Evolutionary conservation across 2,113 vertebrate species (phyloP).

Genomic region (Silurus meridionalis): DNA sequence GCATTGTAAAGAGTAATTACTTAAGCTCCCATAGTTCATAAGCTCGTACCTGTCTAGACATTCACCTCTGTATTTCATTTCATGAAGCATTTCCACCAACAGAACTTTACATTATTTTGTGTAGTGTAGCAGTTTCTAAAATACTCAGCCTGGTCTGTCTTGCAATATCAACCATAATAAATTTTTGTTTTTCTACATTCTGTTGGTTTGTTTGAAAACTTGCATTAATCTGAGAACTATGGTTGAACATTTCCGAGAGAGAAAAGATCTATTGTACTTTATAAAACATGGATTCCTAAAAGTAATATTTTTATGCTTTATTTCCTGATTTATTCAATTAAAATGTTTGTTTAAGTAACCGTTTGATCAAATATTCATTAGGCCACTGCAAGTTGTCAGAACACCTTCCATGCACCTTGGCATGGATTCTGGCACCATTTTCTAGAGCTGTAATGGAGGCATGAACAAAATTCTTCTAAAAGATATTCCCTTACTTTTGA

Average conservation of each 20-base stretch:
- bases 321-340: neutral
- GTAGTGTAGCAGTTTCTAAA: neutral
- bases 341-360: neutral
- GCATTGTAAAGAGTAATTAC: neutral
- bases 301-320: neutral
- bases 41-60: neutral
- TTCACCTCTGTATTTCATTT: neutral
- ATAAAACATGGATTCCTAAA: neutral
- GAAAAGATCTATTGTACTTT: neutral
- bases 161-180: neutral
- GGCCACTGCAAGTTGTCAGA: neutral
- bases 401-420: neutral
- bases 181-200: neutral
- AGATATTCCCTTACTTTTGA: neutral
- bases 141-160: neutral
- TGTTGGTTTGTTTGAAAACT: neutral
- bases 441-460: neutral
- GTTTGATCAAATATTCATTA: neutral
- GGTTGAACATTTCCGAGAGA: neutral
- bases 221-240: neutral
- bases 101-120: neutral
- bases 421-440: neutral
- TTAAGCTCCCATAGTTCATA: neutral
- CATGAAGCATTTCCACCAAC: neutral
- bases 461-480: neutral